Percentiles rank a stretch among this genome's conserved stretches.
phyloP scores from a whole-genome alignment of 2,797 vertebrate genomes.

The Enoplosus armatus region DNA sequence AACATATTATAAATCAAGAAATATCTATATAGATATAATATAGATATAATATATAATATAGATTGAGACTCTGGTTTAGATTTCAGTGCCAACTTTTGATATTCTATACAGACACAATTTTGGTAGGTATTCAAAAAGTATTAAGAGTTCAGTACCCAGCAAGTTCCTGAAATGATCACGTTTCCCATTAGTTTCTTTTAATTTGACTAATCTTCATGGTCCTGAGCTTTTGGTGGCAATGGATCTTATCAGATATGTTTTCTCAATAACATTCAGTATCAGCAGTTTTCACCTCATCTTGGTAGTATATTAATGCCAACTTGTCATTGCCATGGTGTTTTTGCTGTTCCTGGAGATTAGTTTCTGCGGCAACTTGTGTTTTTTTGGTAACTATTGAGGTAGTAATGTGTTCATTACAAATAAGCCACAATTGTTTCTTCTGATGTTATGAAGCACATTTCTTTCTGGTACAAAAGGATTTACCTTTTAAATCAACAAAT shows the following conservation, averaged over 20 bases:
- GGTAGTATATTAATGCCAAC: not conserved
- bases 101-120: not conserved
- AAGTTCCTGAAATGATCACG: not conserved
- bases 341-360: too few relatives aligned
- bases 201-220: not conserved
- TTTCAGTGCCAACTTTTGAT: not conserved
- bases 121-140: not conserved
- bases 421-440: not conserved
- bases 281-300: not conserved
- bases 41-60: too few relatives aligned
- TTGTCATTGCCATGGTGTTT: not conserved
- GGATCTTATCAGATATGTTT: not conserved
- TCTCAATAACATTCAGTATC: not conserved
- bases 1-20: not conserved
- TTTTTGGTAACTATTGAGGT: not conserved
- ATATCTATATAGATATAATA: not conserved
- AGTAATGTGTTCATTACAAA: conserved; percentile 9
- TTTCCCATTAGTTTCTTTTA: not conserved
- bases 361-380: not conserved
- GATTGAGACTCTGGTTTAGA: not conserved
- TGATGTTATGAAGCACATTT: not conserved
- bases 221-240: not conserved
- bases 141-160: too few relatives aligned
- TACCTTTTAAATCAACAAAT: not conserved
- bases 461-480: not conserved